Evolutionary conservation across 2,797 vertebrate species (phyloP).

Genomic region (Leptatherina wallacei): DNA sequence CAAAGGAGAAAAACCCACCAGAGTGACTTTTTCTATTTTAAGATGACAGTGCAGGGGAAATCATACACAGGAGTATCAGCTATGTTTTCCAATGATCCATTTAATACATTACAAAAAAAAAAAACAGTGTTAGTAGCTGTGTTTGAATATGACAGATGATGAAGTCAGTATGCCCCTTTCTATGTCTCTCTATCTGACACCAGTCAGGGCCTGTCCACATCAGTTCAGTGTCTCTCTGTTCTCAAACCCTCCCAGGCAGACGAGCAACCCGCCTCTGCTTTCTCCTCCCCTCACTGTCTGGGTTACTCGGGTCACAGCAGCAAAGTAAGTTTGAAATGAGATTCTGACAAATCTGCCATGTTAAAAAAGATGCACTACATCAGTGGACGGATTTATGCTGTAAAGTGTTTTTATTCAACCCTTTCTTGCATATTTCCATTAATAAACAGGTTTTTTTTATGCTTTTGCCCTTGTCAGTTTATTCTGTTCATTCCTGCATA

Average conservation of each 20-base stretch:
- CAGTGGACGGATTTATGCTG: too few species aligned
- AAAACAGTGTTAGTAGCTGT: not conserved
- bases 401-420: not conserved
- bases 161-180: conserved; percentile 5
- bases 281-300: conserved; percentile 20
- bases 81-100: not conserved
- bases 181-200: conserved; percentile 32
- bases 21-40: not conserved
- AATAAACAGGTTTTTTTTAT: too few species aligned
- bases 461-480: too few species aligned
- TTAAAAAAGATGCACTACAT: not conserved
- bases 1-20: not conserved
- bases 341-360: not conserved
- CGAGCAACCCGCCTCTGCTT: conserved; percentile 11
- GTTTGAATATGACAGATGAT: not conserved
- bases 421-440: too few species aligned
- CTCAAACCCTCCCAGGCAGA: conserved; percentile 25
- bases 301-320: conserved; percentile 45
- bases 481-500: not conserved
- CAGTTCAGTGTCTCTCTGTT: conserved; percentile 1
- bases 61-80: not conserved
- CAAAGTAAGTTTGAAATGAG: not conserved
- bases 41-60: not conserved
- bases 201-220: conserved; percentile 70
- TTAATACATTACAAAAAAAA: not conserved